Percentiles rank a stretch among this genome's conserved stretches.
Evolutionary conservation across 2,797 vertebrate genomes (phyloP).

Genomic region (Paratrypauchen microcephalus): DNA sequence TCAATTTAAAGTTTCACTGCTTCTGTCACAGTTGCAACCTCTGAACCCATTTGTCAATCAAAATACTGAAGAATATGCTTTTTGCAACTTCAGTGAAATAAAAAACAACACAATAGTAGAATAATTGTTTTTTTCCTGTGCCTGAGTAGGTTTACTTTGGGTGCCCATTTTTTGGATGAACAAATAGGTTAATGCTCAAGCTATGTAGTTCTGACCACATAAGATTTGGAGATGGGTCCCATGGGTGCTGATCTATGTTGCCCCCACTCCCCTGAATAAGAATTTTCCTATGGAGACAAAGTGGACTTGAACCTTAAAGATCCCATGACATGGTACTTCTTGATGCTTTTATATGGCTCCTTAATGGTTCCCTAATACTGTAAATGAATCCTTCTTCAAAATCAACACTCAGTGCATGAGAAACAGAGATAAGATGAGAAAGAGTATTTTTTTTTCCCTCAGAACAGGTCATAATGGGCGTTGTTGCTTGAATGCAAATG

Average conservation of each 20-base stretch:
- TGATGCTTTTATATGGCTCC: too few relatives aligned
- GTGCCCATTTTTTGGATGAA: neutral
- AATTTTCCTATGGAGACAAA: too few relatives aligned
- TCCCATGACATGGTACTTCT: too few relatives aligned
- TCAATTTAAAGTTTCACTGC: slow-evolving; percentile 21
- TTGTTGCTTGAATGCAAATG: too few relatives aligned
- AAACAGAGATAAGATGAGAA: too few relatives aligned
- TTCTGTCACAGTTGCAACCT: slow-evolving; percentile 2
- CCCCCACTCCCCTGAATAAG: too few relatives aligned
- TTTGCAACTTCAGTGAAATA: neutral
- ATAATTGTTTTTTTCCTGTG: neutral
- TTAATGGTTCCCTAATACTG: too few relatives aligned
- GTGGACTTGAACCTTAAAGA: too few relatives aligned
- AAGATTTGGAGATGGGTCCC: neutral
- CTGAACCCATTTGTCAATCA: neutral
- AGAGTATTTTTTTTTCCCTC: too few relatives aligned
- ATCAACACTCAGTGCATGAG: too few relatives aligned
- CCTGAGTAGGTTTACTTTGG: neutral
- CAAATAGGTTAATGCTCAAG: neutral
- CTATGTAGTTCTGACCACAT: neutral
- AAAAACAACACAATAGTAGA: neutral
- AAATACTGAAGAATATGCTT: neutral
- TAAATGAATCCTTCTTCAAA: too few relatives aligned
- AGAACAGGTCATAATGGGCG: too few relatives aligned
- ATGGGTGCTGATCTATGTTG: neutral